Evolutionary conservation across 2,888 invertebrate genomes (phyloP), one percentile per base, ranked within the genome.

Genomic region (Kryphioiulus occultus): DNA sequence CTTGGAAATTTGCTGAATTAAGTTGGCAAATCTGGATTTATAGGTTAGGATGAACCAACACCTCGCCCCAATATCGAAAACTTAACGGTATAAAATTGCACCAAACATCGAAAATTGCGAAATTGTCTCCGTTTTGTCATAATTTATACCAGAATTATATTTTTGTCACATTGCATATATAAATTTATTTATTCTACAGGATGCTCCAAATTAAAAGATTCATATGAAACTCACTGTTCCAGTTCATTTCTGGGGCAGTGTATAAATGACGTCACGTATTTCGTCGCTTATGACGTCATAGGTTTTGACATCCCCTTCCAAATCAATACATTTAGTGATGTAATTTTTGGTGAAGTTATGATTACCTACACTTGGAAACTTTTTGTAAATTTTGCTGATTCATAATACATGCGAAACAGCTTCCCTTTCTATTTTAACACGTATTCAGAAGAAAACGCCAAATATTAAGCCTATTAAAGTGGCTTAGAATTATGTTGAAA

Each of bases 41-140:
- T 78, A 30, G 78, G 78, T 78, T 78, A 78, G 26, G 78, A 68
- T 68, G 68, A n/a, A 26, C 68, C 68, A 68, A 12, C 68, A 68
- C 68, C 26, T 68, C 26, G 68, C 5, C 9, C 26, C 68, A 26
- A 68, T 68, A 68, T 26, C n/a, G 22, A 26, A 10, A 68, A 26
- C 68, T 1, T 68, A 26, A 22, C 22, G 10, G 22, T 68, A n/a
- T 9, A 26, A 26, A 68, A 68, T 68, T 68, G 68, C 26, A 68
- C 53, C 53, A 53, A 53, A 53, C 26, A 26, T 68, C n/a, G 78
- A 4, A 10, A 78, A 15, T 78, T 53, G 53, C 30, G 30, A 26
- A 26, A 78, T 68, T 44, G 44, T 15, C 44, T 12, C 12, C 1
- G 9, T 44, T 44, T 78, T 78, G 30, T 78, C 78, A 30, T 4